Percentiles rank a stretch among this genome's conserved stretches.
phyloP scores from a whole-genome alignment of 2,797 vertebrate genomes.

The Silurus lanzhouensis region DNA sequence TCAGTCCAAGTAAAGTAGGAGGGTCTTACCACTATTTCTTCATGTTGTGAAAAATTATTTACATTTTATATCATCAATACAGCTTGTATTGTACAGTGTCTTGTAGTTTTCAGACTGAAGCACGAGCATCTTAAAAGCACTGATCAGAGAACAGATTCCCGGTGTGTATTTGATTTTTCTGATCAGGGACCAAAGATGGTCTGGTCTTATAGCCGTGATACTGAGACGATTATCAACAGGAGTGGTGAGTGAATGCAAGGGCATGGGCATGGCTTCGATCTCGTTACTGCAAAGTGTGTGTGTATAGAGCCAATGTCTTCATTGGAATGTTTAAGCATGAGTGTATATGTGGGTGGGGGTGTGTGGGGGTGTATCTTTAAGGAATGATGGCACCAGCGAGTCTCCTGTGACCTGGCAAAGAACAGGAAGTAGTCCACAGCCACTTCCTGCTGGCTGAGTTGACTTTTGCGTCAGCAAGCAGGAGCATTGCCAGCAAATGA shows the following conservation, averaged over 20 bases:
- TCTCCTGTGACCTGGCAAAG: slow-evolving; percentile 79
- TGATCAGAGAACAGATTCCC: not conserved
- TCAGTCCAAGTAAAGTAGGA: not conserved
- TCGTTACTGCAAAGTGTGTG: not conserved
- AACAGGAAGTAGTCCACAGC: slow-evolving; percentile 79
- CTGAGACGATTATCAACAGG: slow-evolving; percentile 50
- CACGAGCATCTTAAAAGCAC: not conserved
- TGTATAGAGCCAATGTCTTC: slow-evolving; percentile 1
- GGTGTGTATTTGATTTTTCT: not conserved
- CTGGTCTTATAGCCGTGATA: not conserved
- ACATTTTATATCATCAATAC: not conserved
- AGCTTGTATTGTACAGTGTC: not conserved
- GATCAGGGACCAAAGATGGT: not conserved
- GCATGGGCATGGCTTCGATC: slow-evolving; percentile 27
- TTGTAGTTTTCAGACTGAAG: too few species aligned
- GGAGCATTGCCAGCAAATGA: slow-evolving; percentile 51
- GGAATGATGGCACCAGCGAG: slow-evolving; percentile 75
- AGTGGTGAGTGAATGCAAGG: slow-evolving; percentile 6
- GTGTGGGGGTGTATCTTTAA: slow-evolving; percentile 39
- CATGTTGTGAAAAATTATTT: not conserved
- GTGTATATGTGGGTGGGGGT: slow-evolving; percentile 16
- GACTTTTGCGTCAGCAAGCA: slow-evolving; percentile 68
- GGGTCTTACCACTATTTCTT: not conserved
- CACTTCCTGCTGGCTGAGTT: slow-evolving; percentile 76
- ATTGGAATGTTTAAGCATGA: not conserved